Percentiles rank a stretch among this genome's conserved stretches.
Conservation (phyloP, 2,113 vertebrate genomes). For the Mormyrus lacerda region DNA sequence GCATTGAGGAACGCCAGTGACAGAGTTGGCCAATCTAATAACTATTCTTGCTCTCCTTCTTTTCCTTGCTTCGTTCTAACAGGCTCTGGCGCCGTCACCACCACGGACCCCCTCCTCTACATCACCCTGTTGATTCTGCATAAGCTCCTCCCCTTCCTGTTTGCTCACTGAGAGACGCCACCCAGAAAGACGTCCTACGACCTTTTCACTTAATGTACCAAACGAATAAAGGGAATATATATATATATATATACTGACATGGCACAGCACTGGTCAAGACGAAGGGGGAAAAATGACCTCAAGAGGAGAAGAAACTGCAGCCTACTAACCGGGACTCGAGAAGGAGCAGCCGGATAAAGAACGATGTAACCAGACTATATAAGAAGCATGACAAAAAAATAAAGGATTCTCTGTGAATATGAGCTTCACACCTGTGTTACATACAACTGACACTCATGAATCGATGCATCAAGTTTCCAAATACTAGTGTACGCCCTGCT, state of each 20-base stretch:
- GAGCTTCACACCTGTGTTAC: constrained; percentile 46
- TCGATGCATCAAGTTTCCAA: constrained; percentile 65
- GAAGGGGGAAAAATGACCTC: background rate
- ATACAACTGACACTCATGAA: constrained; percentile 55
- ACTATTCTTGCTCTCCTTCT: background rate
- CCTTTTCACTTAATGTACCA: constrained; percentile 48
- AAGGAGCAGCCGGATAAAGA: constrained; percentile 40
- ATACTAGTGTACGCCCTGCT: constrained; percentile 59
- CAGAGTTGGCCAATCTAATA: background rate
- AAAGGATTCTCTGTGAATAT: constrained; percentile 54
- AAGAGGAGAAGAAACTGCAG: constrained; percentile 8
- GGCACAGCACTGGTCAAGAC: constrained; percentile 36
- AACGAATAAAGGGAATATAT: constrained; percentile 36
- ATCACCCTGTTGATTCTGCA: constrained; percentile 72
- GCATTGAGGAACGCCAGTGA: background rate
- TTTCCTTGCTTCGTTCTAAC: constrained; percentile 1
- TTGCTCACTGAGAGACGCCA: constrained; percentile 67
- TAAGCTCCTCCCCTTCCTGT: constrained; percentile 69
- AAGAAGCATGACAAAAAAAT: constrained; percentile 66
- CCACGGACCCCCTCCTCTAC: constrained; percentile 66
- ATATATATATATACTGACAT: constrained; percentile 35
- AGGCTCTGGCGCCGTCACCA: constrained; percentile 68
- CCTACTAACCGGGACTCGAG: constrained; percentile 29
- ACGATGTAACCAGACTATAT: constrained; percentile 61
- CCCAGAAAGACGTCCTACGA: constrained; percentile 37